Evolutionary conservation across 2,797 vertebrate species (phyloP), one percentile per base, ranked within the genome.

Genomic region (Rachycentron canadum): DNA sequence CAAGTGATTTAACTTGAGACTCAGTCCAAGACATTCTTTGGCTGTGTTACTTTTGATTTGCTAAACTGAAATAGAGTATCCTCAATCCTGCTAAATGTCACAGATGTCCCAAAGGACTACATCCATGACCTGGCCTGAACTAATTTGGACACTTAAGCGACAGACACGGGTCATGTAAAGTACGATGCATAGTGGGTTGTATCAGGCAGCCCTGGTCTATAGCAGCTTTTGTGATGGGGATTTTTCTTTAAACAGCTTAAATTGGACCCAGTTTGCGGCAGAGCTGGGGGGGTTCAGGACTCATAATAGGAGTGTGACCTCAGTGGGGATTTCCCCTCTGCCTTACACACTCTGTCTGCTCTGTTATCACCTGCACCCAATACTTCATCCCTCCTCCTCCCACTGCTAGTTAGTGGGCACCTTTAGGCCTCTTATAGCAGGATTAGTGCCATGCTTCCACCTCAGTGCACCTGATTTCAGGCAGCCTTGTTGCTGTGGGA

Each of bases 311-410:
- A 65, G 32, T 21, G 43, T 77, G 80, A 81, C 36, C 73, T 81
- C 74, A 84, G 49, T 30, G 74, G 87, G 90, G 88, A 90, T 79
- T 89, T 87, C 89, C 90, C 88, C 36, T 7, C 50, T 36, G 57
- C 61, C 43, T 26, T 26, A 71, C 61, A 67, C 70, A 53, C 68
- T 71, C 70, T 34, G 25, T 67, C 59, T 73, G 65, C 58, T 76
- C 83, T 66, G 38, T 83, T 82, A 78, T 87, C 86, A 66, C 73
- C 50, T 69, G 58, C 41, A 79, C 67, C 64, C 62, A 72, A 30
- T 45, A 59, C 82, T 66, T 85, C 41, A 82, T 62, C 82, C 69
- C 53, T 55, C 40, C 69, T 34, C 65, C 45, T 9, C 43, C 50
- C 45, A 32, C 64, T 69, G 60, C 61, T 73, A 16, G 63, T 56